Evolutionary conservation across 2,797 vertebrate genomes (phyloP).

Genomic region (Lutra lutra): DNA sequence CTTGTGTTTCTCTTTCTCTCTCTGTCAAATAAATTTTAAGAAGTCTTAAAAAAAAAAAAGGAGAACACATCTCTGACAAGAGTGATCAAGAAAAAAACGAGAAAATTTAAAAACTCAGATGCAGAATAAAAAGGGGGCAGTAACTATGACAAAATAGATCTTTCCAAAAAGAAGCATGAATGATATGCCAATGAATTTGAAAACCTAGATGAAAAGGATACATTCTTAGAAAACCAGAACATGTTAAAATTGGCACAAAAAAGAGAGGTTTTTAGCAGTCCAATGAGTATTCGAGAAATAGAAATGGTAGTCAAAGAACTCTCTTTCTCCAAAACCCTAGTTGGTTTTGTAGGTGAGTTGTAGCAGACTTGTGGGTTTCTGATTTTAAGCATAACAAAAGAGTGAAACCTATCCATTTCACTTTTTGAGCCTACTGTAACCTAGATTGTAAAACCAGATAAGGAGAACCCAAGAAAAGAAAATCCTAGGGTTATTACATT

Average conservation of each 20-base stretch:
- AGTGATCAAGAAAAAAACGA: neutral
- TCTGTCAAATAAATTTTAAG: neutral
- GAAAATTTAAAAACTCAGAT: neutral
- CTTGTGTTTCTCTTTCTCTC: neutral
- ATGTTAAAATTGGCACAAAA: slow-evolving; percentile 13
- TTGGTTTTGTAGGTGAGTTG: neutral
- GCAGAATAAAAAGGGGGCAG: neutral
- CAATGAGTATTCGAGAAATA: neutral
- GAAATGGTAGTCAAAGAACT: neutral
- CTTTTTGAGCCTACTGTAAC: neutral
- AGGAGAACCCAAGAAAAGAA: neutral
- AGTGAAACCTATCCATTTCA: neutral
- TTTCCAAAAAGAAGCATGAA: neutral
- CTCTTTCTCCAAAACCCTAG: neutral
- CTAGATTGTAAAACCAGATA: neutral
- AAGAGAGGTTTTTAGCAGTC: neutral
- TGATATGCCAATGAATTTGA: neutral
- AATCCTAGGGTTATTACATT: neutral
- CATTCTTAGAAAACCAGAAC: slow-evolving; percentile 5
- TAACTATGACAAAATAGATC: neutral
- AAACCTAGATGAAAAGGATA: slow-evolving; percentile 23
- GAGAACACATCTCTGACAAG: neutral
- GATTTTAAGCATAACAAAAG: neutral
- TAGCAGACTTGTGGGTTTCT: slow-evolving; percentile 1
- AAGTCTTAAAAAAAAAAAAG: neutral